Percentiles rank a stretch among this genome's conserved stretches.
Evolutionary conservation across 2,113 vertebrate species (phyloP).

Genomic region (Lanius ludovicianus): DNA sequence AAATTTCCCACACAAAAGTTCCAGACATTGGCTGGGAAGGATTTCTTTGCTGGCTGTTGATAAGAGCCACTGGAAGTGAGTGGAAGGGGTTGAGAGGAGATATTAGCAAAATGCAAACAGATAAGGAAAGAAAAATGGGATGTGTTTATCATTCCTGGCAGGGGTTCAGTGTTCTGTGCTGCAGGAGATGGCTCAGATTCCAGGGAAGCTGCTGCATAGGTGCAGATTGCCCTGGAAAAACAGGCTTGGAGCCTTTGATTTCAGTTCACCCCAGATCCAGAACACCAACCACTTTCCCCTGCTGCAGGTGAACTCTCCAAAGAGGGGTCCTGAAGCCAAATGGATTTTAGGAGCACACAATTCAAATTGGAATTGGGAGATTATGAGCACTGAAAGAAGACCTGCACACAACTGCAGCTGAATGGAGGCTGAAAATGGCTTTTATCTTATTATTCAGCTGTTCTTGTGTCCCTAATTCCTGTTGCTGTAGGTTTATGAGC

Average conservation of each 20-base stretch:
- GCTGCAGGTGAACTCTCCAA: not conserved
- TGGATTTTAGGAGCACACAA: not conserved
- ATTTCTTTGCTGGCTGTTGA: conserved; percentile 56
- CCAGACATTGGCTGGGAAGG: not conserved
- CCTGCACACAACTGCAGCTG: not conserved
- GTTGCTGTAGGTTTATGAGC: not conserved
- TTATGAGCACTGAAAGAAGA: not conserved
- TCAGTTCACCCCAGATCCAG: accelerated
- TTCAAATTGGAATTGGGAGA: not conserved
- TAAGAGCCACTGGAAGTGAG: conserved; percentile 52
- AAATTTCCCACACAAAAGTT: not conserved
- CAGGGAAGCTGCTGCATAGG: conserved; percentile 22
- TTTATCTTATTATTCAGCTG: not conserved
- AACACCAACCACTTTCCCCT: not conserved
- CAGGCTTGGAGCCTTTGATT: not conserved
- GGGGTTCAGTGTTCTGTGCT: not conserved
- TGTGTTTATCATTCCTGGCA: conserved; percentile 64
- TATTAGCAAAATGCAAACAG: conserved; percentile 62
- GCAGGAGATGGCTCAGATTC: conserved; percentile 21
- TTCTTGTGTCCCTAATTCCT: not conserved
- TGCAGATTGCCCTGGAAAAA: conserved; percentile 9
- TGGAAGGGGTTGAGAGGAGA: conserved; percentile 31
- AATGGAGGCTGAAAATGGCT: not conserved
- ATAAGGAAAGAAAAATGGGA: conserved; percentile 64
- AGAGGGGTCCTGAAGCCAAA: not conserved